Conservation (phyloP, 1,140 invertebrate genomes). For the Drosophila triauraria region DNA sequence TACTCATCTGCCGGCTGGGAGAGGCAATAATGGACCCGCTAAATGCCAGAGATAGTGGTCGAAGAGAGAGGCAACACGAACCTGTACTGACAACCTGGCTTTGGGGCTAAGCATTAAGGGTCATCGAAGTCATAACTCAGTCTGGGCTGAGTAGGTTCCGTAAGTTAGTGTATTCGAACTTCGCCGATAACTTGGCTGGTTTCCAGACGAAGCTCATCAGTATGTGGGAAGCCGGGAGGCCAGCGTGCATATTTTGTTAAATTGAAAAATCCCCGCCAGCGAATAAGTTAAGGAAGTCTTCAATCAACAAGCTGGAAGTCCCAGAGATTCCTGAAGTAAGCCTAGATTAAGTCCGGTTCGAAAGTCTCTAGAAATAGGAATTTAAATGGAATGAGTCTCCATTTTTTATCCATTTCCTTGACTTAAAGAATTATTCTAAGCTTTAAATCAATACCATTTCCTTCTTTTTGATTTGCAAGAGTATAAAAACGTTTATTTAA, state of each 20-base stretch:
- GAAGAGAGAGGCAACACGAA: not conserved
- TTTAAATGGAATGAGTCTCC: not conserved
- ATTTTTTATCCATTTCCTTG: not conserved
- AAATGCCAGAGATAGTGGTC: not conserved
- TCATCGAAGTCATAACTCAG: not conserved
- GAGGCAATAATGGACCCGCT: not conserved
- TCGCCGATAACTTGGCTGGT: not conserved
- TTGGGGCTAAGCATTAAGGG: not conserved
- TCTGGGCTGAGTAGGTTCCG: not conserved
- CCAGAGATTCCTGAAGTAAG: constrained; percentile 1
- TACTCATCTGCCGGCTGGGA: constrained; percentile 55
- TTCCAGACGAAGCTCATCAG: constrained; percentile 6
- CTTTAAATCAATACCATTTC: not conserved
- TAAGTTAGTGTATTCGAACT: not conserved
- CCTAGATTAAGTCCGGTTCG: constrained; percentile 4
- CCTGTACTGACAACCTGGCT: not conserved
- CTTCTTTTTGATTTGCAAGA: constrained; percentile 12
- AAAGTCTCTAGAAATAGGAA: not conserved
- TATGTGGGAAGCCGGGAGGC: constrained; percentile 21
- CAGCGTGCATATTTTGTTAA: not conserved
- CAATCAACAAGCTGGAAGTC: constrained; percentile 1
- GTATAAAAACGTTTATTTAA: constrained; percentile 9
- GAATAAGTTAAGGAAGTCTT: constrained; percentile 9
- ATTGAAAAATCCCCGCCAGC: constrained; percentile 19
- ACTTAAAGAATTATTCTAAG: too few species aligned